Percentiles rank a stretch among this genome's conserved stretches.
Conservation (phyloP, 2,797 vertebrate species). For the Danionella dracula region DNA sequence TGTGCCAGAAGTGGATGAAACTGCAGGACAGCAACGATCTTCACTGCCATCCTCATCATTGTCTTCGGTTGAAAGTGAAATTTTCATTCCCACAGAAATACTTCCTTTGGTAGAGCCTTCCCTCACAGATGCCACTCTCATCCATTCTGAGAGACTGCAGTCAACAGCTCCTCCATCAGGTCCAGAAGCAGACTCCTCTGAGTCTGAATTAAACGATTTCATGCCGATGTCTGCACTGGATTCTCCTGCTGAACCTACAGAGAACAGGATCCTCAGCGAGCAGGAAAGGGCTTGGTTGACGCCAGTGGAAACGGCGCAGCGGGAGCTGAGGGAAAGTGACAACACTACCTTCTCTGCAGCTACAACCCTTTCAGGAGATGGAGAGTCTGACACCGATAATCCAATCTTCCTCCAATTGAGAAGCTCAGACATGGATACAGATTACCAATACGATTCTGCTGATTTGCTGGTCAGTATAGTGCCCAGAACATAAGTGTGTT, state of each 20-base stretch:
- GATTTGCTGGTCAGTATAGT: constrained; percentile 81
- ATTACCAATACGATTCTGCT: constrained; percentile 85
- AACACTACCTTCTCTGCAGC: constrained; percentile 79
- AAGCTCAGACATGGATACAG: constrained; percentile 76
- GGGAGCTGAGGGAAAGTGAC: constrained; percentile 72
- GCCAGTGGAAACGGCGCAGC: constrained; percentile 51
- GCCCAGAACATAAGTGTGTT: too few species aligned
- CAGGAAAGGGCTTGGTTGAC: constrained; percentile 65
- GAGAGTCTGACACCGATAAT: constrained; percentile 76
- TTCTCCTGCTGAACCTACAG: constrained; percentile 44
- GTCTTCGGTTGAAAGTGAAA: constrained; percentile 42
- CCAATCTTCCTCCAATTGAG: constrained; percentile 76
- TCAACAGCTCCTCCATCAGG: constrained; percentile 47
- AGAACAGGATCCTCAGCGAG: constrained; percentile 36
- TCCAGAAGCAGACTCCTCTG: constrained; percentile 46
- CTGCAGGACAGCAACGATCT: constrained; percentile 34
- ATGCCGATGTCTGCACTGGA: constrained; percentile 38
- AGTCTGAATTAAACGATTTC: constrained; percentile 38
- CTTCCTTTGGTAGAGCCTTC: constrained; percentile 44
- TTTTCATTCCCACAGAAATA: constrained; percentile 41
- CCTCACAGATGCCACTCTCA: constrained; percentile 49
- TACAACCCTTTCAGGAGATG: constrained; percentile 87
- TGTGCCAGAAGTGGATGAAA: constrained; percentile 24
- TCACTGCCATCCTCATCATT: not conserved
- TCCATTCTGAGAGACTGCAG: too few species aligned